phyloP scores from a whole-genome alignment of 2,113 vertebrate genomes.

The Pseudorectes ferrugineus region DNA sequence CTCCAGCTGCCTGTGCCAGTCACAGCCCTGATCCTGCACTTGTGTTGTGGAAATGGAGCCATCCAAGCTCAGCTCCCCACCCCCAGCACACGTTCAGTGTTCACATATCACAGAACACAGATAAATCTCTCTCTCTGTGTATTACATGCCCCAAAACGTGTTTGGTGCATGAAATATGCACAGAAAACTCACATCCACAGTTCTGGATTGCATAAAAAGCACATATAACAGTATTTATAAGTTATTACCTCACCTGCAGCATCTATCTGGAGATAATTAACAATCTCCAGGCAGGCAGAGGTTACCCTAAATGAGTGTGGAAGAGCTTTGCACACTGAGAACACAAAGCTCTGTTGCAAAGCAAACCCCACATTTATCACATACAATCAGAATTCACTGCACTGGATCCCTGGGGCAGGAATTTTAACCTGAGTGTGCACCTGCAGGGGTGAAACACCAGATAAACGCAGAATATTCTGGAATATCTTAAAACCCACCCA shows the following conservation, averaged over 20 bases:
- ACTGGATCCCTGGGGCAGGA: background rate
- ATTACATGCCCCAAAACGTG: fast-evolving
- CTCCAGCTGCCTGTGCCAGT: background rate
- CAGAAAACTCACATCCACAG: fast-evolving
- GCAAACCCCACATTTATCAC: fast-evolving
- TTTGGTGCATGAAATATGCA: background rate
- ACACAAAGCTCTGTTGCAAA: background rate
- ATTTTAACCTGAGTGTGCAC: fast-evolving
- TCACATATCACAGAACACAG: fast-evolving
- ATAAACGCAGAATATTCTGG: background rate
- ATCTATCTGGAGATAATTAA: background rate
- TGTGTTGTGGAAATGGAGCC: background rate
- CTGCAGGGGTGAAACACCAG: background rate
- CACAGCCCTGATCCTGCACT: background rate
- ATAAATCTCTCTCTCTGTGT: too few species aligned
- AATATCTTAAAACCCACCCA: fast-evolving
- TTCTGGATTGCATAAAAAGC: background rate
- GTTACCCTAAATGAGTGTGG: background rate
- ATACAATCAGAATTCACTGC: fast-evolving
- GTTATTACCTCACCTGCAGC: background rate
- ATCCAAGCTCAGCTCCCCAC: too few species aligned
- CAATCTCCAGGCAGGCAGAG: background rate
- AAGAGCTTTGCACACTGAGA: background rate
- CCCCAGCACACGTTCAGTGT: background rate
- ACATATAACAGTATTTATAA: fast-evolving